Evolutionary conservation across 2,797 vertebrate species (phyloP).

Genomic region (Philypnodon macrostomus): DNA sequence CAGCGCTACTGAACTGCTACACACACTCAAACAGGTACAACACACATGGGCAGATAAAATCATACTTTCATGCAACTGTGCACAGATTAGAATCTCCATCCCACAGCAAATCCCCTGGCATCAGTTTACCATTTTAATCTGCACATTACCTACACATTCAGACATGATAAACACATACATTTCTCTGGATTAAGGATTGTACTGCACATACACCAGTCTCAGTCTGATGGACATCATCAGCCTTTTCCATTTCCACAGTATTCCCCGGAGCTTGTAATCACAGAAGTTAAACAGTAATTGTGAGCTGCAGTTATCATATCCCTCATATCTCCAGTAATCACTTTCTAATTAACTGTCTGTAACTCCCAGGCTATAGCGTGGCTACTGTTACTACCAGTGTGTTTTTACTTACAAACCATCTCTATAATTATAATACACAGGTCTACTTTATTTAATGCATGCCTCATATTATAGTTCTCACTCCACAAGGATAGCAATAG

Average conservation of each 20-base stretch:
- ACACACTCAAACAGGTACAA: slow-evolving; percentile 84
- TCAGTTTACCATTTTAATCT: neutral
- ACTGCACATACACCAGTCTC: too few species aligned
- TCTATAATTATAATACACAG: too few species aligned
- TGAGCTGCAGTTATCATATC: slow-evolving; percentile 26
- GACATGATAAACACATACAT: neutral
- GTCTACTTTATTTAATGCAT: too few species aligned
- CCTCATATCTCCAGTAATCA: slow-evolving; percentile 34
- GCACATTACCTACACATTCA: slow-evolving; percentile 2
- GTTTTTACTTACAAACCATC: neutral
- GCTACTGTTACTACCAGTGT: neutral
- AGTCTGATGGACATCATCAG: slow-evolving; percentile 13
- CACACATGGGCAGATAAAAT: neutral
- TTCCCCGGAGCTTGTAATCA: slow-evolving; percentile 45
- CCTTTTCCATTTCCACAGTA: slow-evolving; percentile 13
- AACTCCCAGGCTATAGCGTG: slow-evolving; percentile 28
- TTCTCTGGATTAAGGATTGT: slow-evolving; percentile 2
- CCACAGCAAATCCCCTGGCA: slow-evolving; percentile 1
- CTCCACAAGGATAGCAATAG: too few species aligned
- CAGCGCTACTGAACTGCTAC: slow-evolving; percentile 85
- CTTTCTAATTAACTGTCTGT: slow-evolving; percentile 53
- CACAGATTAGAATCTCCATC: neutral
- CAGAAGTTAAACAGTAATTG: slow-evolving; percentile 38
- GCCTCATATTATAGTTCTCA: too few species aligned
- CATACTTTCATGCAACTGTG: neutral